Conservation (phyloP, 2,113 vertebrate genomes). For the Sylvia atricapilla region DNA sequence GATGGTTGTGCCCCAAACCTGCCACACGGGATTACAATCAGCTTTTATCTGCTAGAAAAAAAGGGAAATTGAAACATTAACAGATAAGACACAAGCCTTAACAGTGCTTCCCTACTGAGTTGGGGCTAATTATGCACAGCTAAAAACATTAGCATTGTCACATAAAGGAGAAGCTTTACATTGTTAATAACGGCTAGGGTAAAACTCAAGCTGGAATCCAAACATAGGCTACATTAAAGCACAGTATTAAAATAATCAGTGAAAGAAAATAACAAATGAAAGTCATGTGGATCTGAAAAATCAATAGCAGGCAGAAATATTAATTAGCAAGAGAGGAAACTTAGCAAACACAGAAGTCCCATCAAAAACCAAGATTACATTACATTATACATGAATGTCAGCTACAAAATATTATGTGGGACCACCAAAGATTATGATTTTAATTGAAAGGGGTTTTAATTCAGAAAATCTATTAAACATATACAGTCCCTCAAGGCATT, state of each 20-base stretch:
- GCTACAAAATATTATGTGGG: not conserved
- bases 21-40: not conserved
- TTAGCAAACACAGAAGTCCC: not conserved
- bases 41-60: not conserved
- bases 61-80: not conserved
- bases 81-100: not conserved
- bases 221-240: not conserved
- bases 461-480: slow-evolving; percentile 41
- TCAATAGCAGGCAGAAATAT: not conserved
- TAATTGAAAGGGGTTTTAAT: not conserved
- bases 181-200: not conserved
- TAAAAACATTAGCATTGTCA: not conserved
- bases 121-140: not conserved
- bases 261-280: slow-evolving; percentile 8
- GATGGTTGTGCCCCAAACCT: not conserved
- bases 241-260: not conserved
- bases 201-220: not conserved
- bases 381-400: not conserved
- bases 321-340: not conserved
- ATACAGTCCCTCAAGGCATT: slow-evolving; percentile 38
- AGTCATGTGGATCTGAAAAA: not conserved
- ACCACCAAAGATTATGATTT: slow-evolving; percentile 42
- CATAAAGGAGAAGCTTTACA: not conserved
- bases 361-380: not conserved
- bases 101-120: not conserved